Evolutionary conservation across 30 jellyfish, hydroid and myxozoan species (phyloP).

Genomic region (Aurelia sp.): DNA sequence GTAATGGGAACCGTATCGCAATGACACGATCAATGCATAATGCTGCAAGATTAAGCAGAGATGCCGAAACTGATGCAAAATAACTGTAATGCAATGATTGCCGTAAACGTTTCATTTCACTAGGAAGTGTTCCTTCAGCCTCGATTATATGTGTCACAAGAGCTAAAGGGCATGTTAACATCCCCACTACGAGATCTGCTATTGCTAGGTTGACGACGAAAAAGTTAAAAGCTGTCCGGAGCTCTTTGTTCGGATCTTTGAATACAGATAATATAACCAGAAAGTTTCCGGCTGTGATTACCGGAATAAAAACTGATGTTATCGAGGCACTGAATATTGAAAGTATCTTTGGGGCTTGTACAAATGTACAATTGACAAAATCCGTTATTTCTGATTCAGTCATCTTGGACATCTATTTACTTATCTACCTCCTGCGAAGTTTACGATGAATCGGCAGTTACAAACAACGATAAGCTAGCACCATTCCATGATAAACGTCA

Average conservation of each 20-base stretch:
- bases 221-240: constrained; percentile 54
- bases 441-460: not conserved
- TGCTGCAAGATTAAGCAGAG: constrained; percentile 61
- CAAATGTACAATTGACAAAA: constrained; percentile 32
- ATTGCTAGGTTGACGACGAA: constrained; percentile 40
- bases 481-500: no score
- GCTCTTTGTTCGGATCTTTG: constrained; percentile 46
- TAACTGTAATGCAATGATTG: constrained; percentile 43
- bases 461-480: no score
- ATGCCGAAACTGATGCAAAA: constrained; percentile 64
- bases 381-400: constrained; percentile 41
- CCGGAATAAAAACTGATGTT: constrained; percentile 24
- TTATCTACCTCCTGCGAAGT: not conserved
- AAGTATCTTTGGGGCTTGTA: constrained; percentile 30
- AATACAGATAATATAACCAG: constrained; percentile 40
- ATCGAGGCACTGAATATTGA: constrained; percentile 49
- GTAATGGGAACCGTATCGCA: constrained; percentile 49
- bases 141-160: constrained; percentile 34
- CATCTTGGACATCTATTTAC: not conserved
- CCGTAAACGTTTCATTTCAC: constrained; percentile 36
- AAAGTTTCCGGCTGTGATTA: constrained; percentile 39
- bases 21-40: constrained; percentile 61
- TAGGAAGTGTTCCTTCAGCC: constrained; percentile 28
- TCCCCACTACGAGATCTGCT: constrained; percentile 62
- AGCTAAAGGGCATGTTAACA: constrained; percentile 40